Evolutionary conservation across 1,140 invertebrate genomes (phyloP), one percentile per base, ranked within the genome.

Genomic region (Polypedilum pembai): DNA sequence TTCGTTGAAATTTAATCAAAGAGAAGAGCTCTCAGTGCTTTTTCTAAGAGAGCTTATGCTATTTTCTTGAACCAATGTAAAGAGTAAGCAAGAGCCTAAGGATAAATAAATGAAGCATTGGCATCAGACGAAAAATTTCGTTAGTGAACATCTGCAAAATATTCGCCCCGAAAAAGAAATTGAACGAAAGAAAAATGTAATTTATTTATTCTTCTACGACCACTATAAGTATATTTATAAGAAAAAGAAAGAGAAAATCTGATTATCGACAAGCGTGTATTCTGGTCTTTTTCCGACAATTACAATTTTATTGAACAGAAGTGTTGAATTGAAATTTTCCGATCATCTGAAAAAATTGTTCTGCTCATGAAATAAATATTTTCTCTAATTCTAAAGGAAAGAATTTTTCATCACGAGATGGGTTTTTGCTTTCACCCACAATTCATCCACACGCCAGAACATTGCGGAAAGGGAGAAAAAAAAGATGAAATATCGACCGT

Each of bases 401-500:
- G 12, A 56, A n/a, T 56, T 56, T 56, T 15, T n/a, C 45, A 56
- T 56, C 45, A 56, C n/a, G 45, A 56, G 12, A 56, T 56, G 45
- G 45, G 12, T 56, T 33, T 33, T 33, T 5, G 24, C 45, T 15
- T 4, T 56, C 12, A 56, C 45, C 41, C 45, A 5, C 24, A 33
- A 56, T 56, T 56, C 45, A 56, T 56, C 15, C 45, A 56, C n/a
- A 15, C 15, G 8, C 45, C 12, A 56, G n/a, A 56, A 15, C 15
- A 33, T 33, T 33, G 24, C 24, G 24, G 24, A 33, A 56, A 56
- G 15, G 45, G 12, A 15, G 8, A 15, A 56, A 56, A 56, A 45
- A 66, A 66, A 69, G 18, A 69, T 69, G 65, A 69, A 69, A 69
- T 69, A 69, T 69, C 65, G 65, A 21, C 65, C 17, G 18, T 12